These are phyloP conservation scores for Lasioglossum vierecki DNA, from an alignment of 2,888 invertebrate genomes.

Conservation along the genomic window DNA sequence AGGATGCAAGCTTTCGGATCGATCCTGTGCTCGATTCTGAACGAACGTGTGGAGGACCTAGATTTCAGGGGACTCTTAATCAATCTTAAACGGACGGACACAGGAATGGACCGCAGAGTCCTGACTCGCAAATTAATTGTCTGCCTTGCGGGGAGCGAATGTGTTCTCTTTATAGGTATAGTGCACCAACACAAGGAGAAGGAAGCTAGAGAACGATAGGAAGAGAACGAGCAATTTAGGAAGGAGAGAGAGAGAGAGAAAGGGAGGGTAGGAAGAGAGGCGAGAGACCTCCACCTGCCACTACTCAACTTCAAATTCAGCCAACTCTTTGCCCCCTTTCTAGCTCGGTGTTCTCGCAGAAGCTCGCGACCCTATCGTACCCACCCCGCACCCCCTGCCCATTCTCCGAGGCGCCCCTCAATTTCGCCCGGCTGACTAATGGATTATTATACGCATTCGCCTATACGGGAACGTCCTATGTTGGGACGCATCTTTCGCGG, in stretches of 20 bases:
- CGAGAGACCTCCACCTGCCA: conserved; percentile 58
- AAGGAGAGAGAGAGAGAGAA: not conserved
- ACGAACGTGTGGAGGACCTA: conserved; percentile 27
- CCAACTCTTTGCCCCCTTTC: conserved; percentile 46
- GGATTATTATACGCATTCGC: conserved; percentile 76
- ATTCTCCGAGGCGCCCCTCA: conserved; percentile 63
- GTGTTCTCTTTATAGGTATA: conserved; percentile 24
- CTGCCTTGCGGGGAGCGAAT: conserved; percentile 41
- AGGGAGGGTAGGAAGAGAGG: not conserved
- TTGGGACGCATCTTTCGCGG: conserved; percentile 57
- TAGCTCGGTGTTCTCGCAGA: conserved; percentile 41
- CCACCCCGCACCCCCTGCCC: conserved; percentile 17
- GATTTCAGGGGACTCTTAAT: conserved; percentile 69
- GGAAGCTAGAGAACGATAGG: not conserved
- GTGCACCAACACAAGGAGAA: not conserved
- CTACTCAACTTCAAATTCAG: conserved; percentile 70
- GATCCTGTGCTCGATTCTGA: conserved; percentile 35
- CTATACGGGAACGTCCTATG: conserved; percentile 64
- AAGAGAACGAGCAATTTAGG: conserved; percentile 8
- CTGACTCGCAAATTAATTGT: conserved; percentile 76
- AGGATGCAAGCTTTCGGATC: conserved; percentile 35
- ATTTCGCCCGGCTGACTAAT: conserved; percentile 75
- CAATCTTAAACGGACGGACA: conserved; percentile 72
- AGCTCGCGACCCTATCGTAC: conserved; percentile 53
- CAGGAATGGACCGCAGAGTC: conserved; percentile 59